Base-by-base conservation (phyloP, 1,140 invertebrate species). In the Cephus cinctus region DNA sequence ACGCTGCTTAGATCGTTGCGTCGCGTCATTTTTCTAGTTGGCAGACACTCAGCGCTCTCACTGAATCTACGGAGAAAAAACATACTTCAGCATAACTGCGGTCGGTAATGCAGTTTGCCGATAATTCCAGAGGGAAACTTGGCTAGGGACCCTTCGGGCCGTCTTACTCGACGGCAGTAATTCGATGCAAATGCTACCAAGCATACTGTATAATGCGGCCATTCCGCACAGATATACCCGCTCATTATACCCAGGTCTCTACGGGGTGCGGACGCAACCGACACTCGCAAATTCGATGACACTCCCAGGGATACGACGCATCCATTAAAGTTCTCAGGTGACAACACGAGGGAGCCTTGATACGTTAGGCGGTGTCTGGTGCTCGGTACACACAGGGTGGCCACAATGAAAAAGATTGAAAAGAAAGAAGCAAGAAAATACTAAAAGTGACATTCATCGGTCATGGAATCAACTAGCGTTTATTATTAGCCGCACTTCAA, bases 171-270 rank as follows among this genome's bases (percentile, higher is more conserved):
- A n/a, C n/a, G n/a, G n/a, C n/a, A n/a, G 8, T 36, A 36, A 36
- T 36, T 12, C 34, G 34, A 36, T 36, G 34, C 34, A 36, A 36
- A 36, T 36, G 14, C 19, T 12, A 12, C 34, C 19, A 15, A 12
- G 34, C 34, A 18, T 36, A 12, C 34, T 18, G 34, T 36, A 36
- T 36, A 36, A 36, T 36, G 34, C 34, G 9, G 34, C 19, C 34
- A 18, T 36, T 36, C 34, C 34, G 34, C 19, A 18, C 34, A 36
- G 34, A 36, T 36, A 36, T 18, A 36, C 34, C 15, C 34, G 34
- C 34, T 36, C 14, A 36, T 36, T 36, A 36, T 18, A 12, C 9
- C 14, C 34, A 18, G 6, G 14, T 9, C 11, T 3, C 14, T 15
- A n/a, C 34, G 9, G 3, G 11, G 27, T 30, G 27, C 14, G 12